Percentiles rank a stretch among this genome's conserved stretches.
Conservation (phyloP, 2,113 vertebrate species). For the Caloenas nicobarica region DNA sequence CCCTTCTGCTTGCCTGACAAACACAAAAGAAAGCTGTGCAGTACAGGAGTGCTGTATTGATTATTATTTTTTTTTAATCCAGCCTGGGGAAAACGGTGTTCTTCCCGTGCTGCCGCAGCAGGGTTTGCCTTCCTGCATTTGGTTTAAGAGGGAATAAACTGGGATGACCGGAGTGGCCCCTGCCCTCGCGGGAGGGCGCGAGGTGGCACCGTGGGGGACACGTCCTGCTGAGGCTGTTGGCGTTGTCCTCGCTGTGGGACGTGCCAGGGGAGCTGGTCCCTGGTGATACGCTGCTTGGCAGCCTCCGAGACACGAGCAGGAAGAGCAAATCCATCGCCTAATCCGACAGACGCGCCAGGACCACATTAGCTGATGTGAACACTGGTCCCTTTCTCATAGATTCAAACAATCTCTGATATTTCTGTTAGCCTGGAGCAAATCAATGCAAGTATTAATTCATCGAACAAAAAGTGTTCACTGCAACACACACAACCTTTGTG, state of each 20-base stretch:
- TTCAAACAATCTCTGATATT: background rate
- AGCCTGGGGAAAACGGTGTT: background rate
- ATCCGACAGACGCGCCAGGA: background rate
- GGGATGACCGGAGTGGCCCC: background rate
- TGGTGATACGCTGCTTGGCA: slow-evolving; percentile 18
- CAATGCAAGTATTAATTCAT: background rate
- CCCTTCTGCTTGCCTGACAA: slow-evolving; percentile 31
- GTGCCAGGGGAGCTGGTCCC: slow-evolving; percentile 33
- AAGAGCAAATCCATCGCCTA: slow-evolving; percentile 33
- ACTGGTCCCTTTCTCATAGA: background rate
- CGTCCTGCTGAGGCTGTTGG: background rate
- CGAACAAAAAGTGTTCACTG: background rate
- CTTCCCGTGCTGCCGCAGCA: background rate
- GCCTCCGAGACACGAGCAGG: background rate
- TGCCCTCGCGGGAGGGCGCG: background rate
- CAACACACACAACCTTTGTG: background rate
- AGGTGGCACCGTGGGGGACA: background rate
- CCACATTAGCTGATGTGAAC: background rate
- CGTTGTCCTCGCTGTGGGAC: background rate
- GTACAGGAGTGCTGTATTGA: background rate
- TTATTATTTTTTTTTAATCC: background rate
- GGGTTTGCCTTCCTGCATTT: background rate
- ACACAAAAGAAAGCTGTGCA: background rate
- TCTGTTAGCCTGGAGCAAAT: slow-evolving; percentile 1
- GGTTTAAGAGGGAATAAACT: background rate